A percentile compares a stretch with the other conserved stretches of the same genome.
Conservation (phyloP, 2,797 vertebrate species). For the Catamblyrhynchus diadema region DNA sequence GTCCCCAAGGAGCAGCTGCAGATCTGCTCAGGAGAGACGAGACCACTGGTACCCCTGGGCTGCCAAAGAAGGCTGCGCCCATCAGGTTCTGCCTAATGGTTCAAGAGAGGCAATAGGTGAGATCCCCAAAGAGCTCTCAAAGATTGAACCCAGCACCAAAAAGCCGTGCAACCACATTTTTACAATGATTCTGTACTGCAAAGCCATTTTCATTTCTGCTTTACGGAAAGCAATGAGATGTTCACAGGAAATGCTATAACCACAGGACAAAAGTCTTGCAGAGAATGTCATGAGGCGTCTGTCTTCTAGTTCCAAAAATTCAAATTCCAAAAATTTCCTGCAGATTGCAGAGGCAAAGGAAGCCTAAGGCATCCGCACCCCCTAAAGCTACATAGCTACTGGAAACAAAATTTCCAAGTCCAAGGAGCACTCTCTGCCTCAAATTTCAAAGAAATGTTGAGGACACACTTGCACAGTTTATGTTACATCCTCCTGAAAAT, state of each 20-base stretch:
- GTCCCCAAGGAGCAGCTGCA: neutral
- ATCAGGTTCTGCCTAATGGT: neutral
- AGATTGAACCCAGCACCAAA: neutral
- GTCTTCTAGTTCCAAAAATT: neutral
- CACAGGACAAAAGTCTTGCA: neutral
- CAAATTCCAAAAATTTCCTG: neutral
- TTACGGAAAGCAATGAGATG: rapidly evolving
- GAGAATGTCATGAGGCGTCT: neutral
- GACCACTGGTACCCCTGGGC: rapidly evolving
- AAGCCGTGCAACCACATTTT: rapidly evolving
- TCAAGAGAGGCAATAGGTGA: neutral
- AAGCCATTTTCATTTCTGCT: neutral
- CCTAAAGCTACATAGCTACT: neutral
- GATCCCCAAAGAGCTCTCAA: neutral
- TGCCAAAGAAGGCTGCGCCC: neutral
- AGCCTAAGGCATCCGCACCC: neutral
- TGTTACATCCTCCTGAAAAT: neutral
- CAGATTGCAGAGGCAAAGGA: neutral
- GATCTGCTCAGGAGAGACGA: rapidly evolving
- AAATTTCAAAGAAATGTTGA: neutral
- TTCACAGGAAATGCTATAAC: neutral
- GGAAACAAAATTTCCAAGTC: neutral
- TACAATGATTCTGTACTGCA: neutral
- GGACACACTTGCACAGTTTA: neutral
- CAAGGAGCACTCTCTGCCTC: neutral